Conservation (phyloP, 2,797 vertebrate species). For the Trachops cirrhosus region DNA sequence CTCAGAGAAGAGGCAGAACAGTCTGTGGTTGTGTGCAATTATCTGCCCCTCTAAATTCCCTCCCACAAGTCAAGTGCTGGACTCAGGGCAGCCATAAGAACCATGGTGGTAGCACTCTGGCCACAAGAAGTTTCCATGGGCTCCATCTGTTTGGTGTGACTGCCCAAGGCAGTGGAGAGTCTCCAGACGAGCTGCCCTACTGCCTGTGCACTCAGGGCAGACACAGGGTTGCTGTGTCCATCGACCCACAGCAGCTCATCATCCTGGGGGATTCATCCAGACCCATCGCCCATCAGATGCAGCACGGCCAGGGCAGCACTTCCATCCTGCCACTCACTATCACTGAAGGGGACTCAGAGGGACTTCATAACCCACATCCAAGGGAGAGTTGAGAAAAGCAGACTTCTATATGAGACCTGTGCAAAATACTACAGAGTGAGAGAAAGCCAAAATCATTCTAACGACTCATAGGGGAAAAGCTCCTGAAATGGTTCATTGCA, state of each 20-base stretch:
- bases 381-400: background rate
- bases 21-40: constrained; percentile 37
- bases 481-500: background rate
- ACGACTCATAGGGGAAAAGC: background rate
- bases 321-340: background rate
- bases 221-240: background rate
- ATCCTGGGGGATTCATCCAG: no score
- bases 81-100: background rate
- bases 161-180: no score
- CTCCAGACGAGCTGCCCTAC: background rate
- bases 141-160: background rate
- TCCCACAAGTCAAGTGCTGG: background rate
- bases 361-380: no score
- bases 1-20: constrained; percentile 58
- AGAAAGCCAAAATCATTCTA: background rate
- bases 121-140: background rate
- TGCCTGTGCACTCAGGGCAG: rapidly evolving
- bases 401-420: rapidly evolving
- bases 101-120: rapidly evolving
- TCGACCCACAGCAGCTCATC: background rate
- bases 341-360: background rate
- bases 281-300: rapidly evolving
- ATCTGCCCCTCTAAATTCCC: background rate
- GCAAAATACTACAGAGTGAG: background rate
- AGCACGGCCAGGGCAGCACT: rapidly evolving